These are phyloP conservation scores for Drosophila truncata DNA, from an alignment of 1,140 invertebrate species.

Conservation along the genomic window DNA sequence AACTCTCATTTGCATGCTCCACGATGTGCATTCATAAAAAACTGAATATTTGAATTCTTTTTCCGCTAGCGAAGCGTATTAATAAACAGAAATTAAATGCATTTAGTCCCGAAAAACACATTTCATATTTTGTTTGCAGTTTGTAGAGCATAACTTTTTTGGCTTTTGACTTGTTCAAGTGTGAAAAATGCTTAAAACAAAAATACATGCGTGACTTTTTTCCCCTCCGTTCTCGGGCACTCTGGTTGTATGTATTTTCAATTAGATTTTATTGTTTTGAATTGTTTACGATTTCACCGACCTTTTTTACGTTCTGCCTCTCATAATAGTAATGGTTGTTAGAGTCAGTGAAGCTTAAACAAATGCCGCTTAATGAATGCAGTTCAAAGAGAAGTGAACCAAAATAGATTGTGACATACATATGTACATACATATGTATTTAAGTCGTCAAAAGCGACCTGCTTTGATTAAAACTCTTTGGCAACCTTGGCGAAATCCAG, in stretches of 20 bases:
- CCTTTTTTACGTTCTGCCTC: constrained; percentile 30
- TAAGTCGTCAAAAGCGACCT: not conserved
- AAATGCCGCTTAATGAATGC: constrained; percentile 75
- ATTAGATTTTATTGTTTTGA: constrained; percentile 79
- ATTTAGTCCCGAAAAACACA: constrained; percentile 20
- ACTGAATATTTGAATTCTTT: constrained; percentile 29
- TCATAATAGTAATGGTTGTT: constrained; percentile 57
- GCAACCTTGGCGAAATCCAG: constrained; percentile 65
- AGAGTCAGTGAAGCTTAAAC: constrained; percentile 79
- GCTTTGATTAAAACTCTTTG: constrained; percentile 57
- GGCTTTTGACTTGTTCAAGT: constrained; percentile 31
- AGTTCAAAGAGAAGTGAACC: not conserved
- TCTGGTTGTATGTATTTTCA: constrained; percentile 56
- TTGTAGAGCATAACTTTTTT: constrained; percentile 46
- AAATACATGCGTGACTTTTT: constrained; percentile 29
- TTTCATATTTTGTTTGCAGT: constrained; percentile 35
- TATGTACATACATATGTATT: not conserved
- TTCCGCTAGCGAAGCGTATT: constrained; percentile 46
- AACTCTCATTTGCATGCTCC: constrained; percentile 25
- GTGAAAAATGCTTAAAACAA: constrained; percentile 25
- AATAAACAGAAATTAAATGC: constrained; percentile 52
- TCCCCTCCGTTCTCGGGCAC: not conserved
- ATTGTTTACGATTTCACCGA: constrained; percentile 57
- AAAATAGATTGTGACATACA: constrained; percentile 7
- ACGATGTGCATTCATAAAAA: constrained; percentile 7